A percentile compares a stretch with the other conserved stretches of the same genome.
phyloP scores from a whole-genome alignment of 2,888 invertebrate species.

The Anthophora plumipes region DNA sequence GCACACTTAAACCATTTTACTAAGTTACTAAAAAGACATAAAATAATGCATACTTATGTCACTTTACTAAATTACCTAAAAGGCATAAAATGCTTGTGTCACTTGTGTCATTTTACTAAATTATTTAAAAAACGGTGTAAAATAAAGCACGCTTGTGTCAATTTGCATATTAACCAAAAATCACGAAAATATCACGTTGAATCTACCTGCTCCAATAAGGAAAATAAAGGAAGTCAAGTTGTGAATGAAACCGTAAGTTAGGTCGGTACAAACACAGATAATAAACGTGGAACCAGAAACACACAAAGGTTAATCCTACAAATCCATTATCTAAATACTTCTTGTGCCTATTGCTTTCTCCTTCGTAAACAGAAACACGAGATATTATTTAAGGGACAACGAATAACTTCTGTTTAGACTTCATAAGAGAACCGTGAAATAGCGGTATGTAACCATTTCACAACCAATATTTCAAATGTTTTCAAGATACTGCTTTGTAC shows the following conservation, averaged over 20 bases:
- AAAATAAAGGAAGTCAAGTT: constrained; percentile 21
- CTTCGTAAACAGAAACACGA: constrained; percentile 49
- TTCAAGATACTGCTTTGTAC: too few species aligned
- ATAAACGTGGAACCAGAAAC: constrained; percentile 40
- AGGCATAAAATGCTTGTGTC: too few species aligned
- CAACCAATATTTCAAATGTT: too few species aligned
- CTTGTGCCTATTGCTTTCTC: constrained; percentile 42
- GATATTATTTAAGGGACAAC: constrained; percentile 35
- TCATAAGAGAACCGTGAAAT: constrained; percentile 5
- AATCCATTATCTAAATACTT: constrained; percentile 58
- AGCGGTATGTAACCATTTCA: background rate
- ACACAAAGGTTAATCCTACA: constrained; percentile 47
- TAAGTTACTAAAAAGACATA: too few species aligned
- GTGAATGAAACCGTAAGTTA: constrained; percentile 23
- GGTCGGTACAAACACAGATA: constrained; percentile 39
- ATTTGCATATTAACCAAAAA: too few species aligned
- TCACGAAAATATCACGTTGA: background rate
- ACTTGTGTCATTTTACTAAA: background rate
- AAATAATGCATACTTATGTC: too few species aligned
- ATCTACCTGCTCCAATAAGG: background rate
- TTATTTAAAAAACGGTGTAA: background rate
- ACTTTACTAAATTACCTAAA: too few species aligned
- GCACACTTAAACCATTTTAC: too few species aligned
- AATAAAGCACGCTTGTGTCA: background rate
- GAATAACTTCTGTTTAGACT: constrained; percentile 7